phyloP scores from a whole-genome alignment of 2,113 vertebrate species.

The Pedetes capensis region DNA sequence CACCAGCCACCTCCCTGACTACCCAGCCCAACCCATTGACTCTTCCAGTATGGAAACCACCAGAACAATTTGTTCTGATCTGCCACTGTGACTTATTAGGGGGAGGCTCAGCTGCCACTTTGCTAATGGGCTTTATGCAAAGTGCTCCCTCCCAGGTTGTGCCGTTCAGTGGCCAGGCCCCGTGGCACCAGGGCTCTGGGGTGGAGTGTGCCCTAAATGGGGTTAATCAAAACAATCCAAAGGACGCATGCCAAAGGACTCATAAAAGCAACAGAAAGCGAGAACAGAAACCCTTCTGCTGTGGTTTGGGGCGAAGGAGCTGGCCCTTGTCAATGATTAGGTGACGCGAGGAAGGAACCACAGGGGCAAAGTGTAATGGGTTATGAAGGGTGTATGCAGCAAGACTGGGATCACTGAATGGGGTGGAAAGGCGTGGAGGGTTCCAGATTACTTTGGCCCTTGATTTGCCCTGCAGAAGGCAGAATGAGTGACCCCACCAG shows the following conservation, averaged over 20 bases:
- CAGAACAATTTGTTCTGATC: constrained; percentile 63
- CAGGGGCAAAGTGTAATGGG: rapidly evolving
- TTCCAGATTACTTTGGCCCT: not conserved
- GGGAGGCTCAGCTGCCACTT: constrained; percentile 45
- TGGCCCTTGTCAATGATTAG: not conserved
- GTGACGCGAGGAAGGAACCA: rapidly evolving
- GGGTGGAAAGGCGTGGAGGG: not conserved
- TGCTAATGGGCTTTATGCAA: constrained; percentile 62
- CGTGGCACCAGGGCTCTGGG: not conserved
- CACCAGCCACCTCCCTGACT: rapidly evolving
- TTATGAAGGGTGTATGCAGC: rapidly evolving
- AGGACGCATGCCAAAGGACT: not conserved
- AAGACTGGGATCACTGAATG: rapidly evolving
- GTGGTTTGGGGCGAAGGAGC: too few relatives aligned
- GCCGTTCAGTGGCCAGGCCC: not conserved
- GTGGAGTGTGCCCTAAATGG: not conserved
- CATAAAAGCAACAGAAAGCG: not conserved
- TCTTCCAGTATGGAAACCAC: not conserved
- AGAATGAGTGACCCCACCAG: not conserved
- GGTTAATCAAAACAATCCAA: not conserved
- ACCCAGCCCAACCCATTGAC: not conserved
- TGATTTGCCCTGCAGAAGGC: not conserved
- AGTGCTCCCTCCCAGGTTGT: constrained; percentile 39
- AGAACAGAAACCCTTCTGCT: not conserved
- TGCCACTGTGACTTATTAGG: constrained; percentile 48